Percentiles rank a stretch among this genome's conserved stretches.
Conservation (phyloP, 2,113 vertebrate genomes). For the Poeciliopsis turrubarensis region DNA sequence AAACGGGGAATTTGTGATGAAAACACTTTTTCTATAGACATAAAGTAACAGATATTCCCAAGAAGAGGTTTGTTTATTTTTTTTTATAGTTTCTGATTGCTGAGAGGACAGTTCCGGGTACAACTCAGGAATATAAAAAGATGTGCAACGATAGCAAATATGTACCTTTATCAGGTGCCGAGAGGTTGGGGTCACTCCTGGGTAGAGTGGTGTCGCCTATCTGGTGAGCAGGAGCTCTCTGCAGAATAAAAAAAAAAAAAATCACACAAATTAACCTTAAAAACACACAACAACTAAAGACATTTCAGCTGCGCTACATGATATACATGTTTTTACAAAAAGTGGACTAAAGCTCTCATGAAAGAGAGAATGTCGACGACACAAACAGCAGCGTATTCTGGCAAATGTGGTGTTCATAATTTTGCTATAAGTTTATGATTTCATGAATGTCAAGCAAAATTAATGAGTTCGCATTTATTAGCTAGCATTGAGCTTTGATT, state of each 20-base stretch:
- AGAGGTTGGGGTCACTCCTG: conserved; percentile 92
- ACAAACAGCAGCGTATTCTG: neutral
- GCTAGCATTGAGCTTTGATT: neutral
- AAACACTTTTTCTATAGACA: neutral
- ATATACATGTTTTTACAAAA: neutral
- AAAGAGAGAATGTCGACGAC: neutral
- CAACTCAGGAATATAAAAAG: neutral
- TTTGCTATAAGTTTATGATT: neutral
- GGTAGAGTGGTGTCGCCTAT: conserved; percentile 89
- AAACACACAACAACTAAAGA: neutral
- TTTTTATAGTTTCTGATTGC: neutral
- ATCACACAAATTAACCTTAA: neutral
- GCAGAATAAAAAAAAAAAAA: conserved; percentile 35
- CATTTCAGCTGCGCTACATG: neutral
- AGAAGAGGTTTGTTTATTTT: neutral
- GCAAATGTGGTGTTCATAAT: neutral
- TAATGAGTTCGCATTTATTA: neutral
- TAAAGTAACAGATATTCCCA: neutral
- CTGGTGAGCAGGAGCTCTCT: conserved; percentile 91
- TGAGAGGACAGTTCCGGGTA: neutral
- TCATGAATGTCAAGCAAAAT: neutral
- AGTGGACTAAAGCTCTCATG: neutral
- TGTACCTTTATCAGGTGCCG: conserved; percentile 92
- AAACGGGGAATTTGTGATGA: neutral
- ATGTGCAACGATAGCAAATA: neutral